Percentiles rank a stretch among this genome's conserved stretches.
Conservation (phyloP, 2,797 vertebrate species). For the Diglossa cyanea region DNA sequence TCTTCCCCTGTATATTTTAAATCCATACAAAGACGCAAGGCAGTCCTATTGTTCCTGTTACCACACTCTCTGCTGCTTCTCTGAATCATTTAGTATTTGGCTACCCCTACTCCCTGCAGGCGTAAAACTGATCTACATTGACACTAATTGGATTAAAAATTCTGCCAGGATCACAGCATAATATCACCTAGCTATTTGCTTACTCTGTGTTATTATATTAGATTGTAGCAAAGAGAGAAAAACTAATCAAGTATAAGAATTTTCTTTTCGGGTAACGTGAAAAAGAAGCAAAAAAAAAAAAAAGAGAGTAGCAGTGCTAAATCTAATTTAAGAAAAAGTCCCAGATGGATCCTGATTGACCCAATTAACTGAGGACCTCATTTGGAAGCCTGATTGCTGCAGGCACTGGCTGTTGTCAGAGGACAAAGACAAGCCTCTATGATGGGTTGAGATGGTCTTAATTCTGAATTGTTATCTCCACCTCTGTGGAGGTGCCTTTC, state of each 20-base stretch:
- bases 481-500: not conserved
- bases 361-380: conserved; percentile 37
- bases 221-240: not conserved
- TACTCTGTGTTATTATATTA: not conserved
- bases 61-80: not conserved
- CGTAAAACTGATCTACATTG: not conserved
- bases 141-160: conserved; percentile 20
- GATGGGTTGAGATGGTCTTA: not conserved
- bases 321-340: conserved; percentile 23
- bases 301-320: not conserved
- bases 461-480: not conserved
- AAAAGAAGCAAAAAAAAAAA: not conserved
- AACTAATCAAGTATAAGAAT: not conserved
- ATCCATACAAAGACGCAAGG: not conserved
- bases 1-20: not conserved
- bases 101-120: not conserved
- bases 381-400: not conserved
- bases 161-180: not conserved
- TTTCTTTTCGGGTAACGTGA: not conserved
- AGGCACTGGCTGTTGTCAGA: not conserved
- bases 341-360: not conserved
- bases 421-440: not conserved
- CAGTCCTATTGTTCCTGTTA: not conserved
- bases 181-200: not conserved
- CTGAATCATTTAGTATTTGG: not conserved